A percentile compares a stretch with the other conserved stretches of the same genome.
These are phyloP conservation scores for Napeogenes sylphis DNA, from an alignment of 2,888 invertebrate genomes.

Conservation along the genomic window DNA sequence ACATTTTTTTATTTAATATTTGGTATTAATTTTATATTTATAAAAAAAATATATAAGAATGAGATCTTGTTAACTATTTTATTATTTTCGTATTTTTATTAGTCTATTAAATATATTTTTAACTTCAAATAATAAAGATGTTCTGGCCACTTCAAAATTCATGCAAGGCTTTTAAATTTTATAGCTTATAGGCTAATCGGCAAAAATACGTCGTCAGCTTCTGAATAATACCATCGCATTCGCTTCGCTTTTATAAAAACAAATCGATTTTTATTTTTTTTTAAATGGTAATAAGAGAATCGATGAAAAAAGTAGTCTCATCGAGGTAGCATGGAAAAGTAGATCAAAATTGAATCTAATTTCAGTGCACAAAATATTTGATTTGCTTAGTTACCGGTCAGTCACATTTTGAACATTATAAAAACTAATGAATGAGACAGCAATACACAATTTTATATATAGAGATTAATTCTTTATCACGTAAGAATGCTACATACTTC, in stretches of 20 bases:
- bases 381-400: neutral
- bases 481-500: too few relatives aligned
- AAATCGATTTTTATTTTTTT: slow-evolving; percentile 12
- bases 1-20: slow-evolving; percentile 37
- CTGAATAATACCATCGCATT: slow-evolving; percentile 46
- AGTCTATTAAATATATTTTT: neutral
- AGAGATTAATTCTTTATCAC: neutral
- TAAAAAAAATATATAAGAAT: too few relatives aligned
- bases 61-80: too few relatives aligned
- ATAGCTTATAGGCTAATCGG: slow-evolving; percentile 43
- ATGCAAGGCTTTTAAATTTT: slow-evolving; percentile 35
- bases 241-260: slow-evolving; percentile 50
- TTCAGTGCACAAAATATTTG: slow-evolving; percentile 6
- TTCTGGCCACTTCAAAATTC: slow-evolving; percentile 46
- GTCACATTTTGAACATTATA: neutral
- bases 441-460: neutral
- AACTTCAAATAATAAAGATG: slow-evolving; percentile 35
- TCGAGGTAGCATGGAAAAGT: slow-evolving; percentile 22
- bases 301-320: slow-evolving; percentile 16
- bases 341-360: slow-evolving; percentile 5
- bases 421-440: neutral
- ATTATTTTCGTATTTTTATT: too few relatives aligned
- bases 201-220: slow-evolving; percentile 33
- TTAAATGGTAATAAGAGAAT: slow-evolving; percentile 12
- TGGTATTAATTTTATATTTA: neutral